phyloP scores from a whole-genome alignment of 2,797 vertebrate genomes.

The Gallinago solitaria region DNA sequence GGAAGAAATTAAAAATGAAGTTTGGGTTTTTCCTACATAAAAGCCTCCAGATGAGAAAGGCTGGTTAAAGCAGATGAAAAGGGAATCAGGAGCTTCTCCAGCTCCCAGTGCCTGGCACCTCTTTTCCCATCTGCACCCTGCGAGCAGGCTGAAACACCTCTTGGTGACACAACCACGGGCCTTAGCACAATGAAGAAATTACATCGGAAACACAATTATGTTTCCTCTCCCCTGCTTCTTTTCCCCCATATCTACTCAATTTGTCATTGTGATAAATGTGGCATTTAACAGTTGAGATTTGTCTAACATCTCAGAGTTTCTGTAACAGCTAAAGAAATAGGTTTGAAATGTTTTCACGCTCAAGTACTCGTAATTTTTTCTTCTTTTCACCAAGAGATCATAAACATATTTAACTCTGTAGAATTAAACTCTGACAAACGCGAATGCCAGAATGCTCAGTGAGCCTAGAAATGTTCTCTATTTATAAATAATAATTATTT shows the following conservation, averaged over 20 bases:
- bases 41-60: background rate
- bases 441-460: background rate
- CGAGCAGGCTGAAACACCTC: slow-evolving; percentile 6
- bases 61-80: background rate
- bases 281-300: background rate
- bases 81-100: background rate
- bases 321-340: background rate
- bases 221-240: background rate
- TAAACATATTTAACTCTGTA: background rate
- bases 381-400: background rate
- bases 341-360: background rate
- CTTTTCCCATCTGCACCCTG: background rate
- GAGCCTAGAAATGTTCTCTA: background rate
- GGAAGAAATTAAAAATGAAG: background rate
- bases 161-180: background rate
- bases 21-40: background rate
- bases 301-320: background rate
- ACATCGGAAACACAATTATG: background rate
- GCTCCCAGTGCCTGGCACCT: background rate
- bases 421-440: background rate
- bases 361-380: background rate
- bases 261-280: background rate
- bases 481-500: background rate
- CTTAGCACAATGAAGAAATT: background rate
- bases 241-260: too few species aligned